Base-by-base conservation (phyloP, 2,797 vertebrate genomes). In the Hoplostethus atlanticus region DNA sequence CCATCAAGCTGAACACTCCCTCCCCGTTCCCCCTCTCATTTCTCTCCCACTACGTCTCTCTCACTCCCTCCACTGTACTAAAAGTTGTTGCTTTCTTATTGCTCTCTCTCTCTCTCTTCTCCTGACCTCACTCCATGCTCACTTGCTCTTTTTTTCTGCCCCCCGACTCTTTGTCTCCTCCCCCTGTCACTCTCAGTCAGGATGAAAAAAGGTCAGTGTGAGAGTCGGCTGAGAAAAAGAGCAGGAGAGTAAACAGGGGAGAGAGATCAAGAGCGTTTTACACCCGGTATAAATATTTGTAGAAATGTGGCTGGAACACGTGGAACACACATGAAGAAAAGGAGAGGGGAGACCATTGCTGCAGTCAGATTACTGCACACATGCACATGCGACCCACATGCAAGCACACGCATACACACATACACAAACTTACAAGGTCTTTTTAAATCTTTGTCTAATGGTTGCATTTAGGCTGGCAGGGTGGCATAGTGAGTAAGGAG, bases 201-300 rank as follows among this genome's bases (percentile, higher is more conserved):
- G 76, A 91, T 86, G 80, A 92, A 91, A 90, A 77, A 92, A 92
- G 90, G 91, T 93, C 93, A 91, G 84, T 84, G 88, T 82, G 81
- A 91, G 89, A 89, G 89, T 83, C 83, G 71, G 76, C 60, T 31
- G 88, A 87, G 90, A 90, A 84, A 89, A 92, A 89, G 90, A 94
- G 91, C 93, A 94, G 91, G 88, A 92, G 93, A 94, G 91, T 95
- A 94, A 95, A 95, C 93, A 94, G 88, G 84, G 91, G 90, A 90
- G 87, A 80, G 90, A 94, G 94, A 95, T 95, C 94, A 95, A 95
- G 93, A 94, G 91, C 84, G 68, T 93, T 95, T 95, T 93, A 94
- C 93, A 94, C 93, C 89, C 89, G 89, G 91, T 84, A 89, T 95
- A 95, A 95, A 95, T 95, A 95, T 95, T 95, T 95, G 92, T 87